Percentiles rank a stretch among this genome's conserved stretches.
Evolutionary conservation across 2,113 vertebrate genomes (phyloP).

Genomic region (Neofelis nebulosa): DNA sequence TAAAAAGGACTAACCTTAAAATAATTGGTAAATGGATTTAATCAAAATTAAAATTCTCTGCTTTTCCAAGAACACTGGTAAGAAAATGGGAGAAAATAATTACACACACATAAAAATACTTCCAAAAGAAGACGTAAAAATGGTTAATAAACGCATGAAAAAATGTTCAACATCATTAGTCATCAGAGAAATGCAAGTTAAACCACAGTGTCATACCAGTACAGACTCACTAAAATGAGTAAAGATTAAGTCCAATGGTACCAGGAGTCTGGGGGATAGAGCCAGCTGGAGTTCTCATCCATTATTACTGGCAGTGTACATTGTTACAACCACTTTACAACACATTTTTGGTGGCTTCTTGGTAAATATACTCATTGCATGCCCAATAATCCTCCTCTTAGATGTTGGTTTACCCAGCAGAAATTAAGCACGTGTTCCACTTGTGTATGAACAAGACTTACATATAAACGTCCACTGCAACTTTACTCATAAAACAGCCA

Average conservation of each 20-base stretch:
- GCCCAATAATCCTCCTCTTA: neutral
- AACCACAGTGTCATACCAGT: neutral
- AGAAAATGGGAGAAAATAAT: neutral
- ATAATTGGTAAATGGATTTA: neutral
- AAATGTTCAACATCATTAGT: neutral
- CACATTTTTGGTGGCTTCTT: neutral
- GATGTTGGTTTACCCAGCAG: neutral
- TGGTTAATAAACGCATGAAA: neutral
- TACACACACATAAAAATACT: neutral
- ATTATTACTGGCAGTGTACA: neutral
- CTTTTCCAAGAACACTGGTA: neutral
- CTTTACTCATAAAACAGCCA: neutral
- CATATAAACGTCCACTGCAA: neutral
- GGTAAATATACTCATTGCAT: neutral
- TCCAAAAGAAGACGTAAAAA: neutral
- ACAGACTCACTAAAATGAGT: neutral
- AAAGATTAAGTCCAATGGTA: neutral
- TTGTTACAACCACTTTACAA: neutral
- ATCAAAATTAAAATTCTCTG: neutral
- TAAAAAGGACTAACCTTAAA: neutral
- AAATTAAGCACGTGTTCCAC: neutral
- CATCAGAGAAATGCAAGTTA: neutral
- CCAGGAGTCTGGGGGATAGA: neutral
- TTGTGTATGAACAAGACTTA: neutral
- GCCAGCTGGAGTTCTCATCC: neutral